These are phyloP conservation scores for Halisarca cf. caerulea DNA, from an alignment of 37 sponge, comb jelly and placozoan genomes.

Conservation along the genomic window DNA sequence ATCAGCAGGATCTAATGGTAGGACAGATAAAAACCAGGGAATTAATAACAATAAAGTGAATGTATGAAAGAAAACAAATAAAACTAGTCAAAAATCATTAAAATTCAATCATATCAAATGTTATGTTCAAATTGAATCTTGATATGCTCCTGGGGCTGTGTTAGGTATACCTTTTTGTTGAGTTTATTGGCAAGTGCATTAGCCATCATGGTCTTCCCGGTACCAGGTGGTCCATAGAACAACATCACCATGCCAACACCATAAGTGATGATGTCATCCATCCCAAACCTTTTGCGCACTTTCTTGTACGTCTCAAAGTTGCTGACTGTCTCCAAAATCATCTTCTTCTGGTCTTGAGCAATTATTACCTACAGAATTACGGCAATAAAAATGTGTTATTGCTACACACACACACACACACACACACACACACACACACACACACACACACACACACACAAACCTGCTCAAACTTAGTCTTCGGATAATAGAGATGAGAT, in stretches of 20 bases:
- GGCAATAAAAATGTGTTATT: too few relatives aligned
- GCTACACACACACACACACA: not conserved
- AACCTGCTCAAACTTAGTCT: conserved; percentile 79
- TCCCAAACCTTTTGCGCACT: conserved; percentile 66
- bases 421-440: not conserved
- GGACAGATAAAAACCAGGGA: too few relatives aligned
- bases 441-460: not conserved
- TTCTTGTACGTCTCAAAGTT: conserved; percentile 82
- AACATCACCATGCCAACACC: conserved; percentile 86
- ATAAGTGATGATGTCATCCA: conserved; percentile 86
- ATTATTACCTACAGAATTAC: conserved; percentile 53
- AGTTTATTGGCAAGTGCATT: conserved; percentile 84
- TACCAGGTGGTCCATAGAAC: conserved; percentile 85
- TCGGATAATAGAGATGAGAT: conserved; percentile 88
- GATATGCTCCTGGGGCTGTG: too few relatives aligned
- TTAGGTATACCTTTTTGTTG: conserved; percentile 65
- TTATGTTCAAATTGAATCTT: too few relatives aligned
- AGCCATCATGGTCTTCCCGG: conserved; percentile 93
- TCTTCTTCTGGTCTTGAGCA: conserved; percentile 75
- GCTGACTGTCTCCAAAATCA: conserved; percentile 82
- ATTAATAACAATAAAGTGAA: too few relatives aligned
- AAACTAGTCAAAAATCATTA: too few relatives aligned
- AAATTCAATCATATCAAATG: too few relatives aligned
- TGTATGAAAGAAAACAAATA: too few relatives aligned
- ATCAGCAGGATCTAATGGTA: conserved; percentile 68